These are phyloP conservation scores for Camelus bactrianus DNA, from an alignment of 2,113 vertebrate species.

Conservation along the genomic window DNA sequence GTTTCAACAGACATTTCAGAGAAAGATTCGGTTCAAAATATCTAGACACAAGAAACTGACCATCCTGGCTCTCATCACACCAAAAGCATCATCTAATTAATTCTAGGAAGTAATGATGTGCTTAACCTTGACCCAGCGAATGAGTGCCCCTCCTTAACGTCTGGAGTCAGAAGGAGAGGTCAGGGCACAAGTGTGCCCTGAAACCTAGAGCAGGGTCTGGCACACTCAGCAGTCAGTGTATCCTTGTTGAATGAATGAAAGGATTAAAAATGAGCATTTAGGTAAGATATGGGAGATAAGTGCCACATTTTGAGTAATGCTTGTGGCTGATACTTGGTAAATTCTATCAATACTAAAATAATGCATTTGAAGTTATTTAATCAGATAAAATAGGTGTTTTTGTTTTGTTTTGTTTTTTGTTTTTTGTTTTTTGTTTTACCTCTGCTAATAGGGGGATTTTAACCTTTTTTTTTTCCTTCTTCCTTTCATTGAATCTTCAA, in stretches of 20 bases:
- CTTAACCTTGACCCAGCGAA: background rate
- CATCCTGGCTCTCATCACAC: background rate
- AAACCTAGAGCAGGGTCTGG: background rate
- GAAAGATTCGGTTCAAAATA: background rate
- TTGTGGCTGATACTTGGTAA: background rate
- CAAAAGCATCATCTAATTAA: background rate
- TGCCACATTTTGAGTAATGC: background rate
- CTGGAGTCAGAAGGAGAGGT: background rate
- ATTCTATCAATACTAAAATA: background rate
- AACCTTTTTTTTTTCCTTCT: background rate
- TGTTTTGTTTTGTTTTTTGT: no score
- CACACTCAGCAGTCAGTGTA: background rate
- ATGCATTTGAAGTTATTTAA: background rate
- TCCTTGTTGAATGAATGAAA: slow-evolving; percentile 6
- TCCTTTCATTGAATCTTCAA: background rate
- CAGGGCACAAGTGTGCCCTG: background rate
- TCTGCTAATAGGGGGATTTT: background rate
- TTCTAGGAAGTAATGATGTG: background rate
- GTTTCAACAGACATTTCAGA: background rate
- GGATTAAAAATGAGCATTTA: background rate
- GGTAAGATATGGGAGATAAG: background rate
- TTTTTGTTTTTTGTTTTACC: background rate
- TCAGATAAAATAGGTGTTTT: background rate
- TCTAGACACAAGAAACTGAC: background rate
- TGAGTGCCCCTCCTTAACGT: background rate